Evolutionary conservation across 92 coral and sea anemone genomes (phyloP), one percentile per base, ranked within the genome.

Genomic region (Meandrina meandrites): DNA sequence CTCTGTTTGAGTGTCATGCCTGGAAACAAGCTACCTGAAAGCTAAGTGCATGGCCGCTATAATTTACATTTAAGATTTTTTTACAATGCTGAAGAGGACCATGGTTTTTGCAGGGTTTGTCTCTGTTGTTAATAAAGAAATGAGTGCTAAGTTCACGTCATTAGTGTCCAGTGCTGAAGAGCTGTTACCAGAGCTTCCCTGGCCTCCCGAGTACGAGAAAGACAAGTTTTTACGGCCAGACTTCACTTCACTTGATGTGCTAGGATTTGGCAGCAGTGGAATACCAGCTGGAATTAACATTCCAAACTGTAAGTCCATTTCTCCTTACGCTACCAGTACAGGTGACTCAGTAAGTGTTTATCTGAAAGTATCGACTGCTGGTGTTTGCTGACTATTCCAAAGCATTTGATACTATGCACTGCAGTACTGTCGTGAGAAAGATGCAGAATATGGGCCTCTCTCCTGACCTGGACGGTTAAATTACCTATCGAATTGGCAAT

Each of bases 241-340:
- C 88, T 97, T 97, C 54, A 97, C 99, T n/a, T 97, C 99, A 24
- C 89, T 97, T 48, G 99, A 97, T 88, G 94, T 97, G 14, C 86
- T 97, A 22, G 98, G 94, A 1, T 97, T 92, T 91, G 99, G 99
- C 32, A 93, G 95, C 45, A 95, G 97, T 85, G 99, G 99, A 22
- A 92, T 97, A 32, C 99, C 99, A 1, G 99, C 98, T 40, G 99
- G 99, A 36, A 97, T 97, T 66, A 97, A 97, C 78, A 97, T 97
- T 51, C 99, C 99, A 9, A 97, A 97, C 73, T 97, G 99, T 97
- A 78, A 76, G 88, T 76, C 22, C 16, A 8, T 66, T 66, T 24
- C 71, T 66, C 31, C 21, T 54, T 54, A 54, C 60, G 9, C 53
- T 48, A 48, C 14, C 53, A 48, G 53, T 4, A 48, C 53, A 48